These are phyloP conservation scores for Drosophila dunni DNA, from an alignment of 1,140 invertebrate species.

Conservation along the genomic window DNA sequence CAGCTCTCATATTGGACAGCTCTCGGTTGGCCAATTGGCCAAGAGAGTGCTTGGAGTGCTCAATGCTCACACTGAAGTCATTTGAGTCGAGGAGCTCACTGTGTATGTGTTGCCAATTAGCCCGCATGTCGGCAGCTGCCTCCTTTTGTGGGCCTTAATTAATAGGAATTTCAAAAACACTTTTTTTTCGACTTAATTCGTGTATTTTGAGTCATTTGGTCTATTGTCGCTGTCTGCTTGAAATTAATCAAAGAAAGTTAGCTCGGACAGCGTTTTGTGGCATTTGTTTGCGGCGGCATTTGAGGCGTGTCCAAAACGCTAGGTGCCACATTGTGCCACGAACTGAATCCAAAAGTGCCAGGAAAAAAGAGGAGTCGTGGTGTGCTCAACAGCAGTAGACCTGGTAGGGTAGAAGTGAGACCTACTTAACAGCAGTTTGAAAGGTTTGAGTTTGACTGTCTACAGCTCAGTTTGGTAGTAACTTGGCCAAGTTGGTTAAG, in stretches of 20 bases:
- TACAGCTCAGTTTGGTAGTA: no score
- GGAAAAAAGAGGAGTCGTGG: not conserved
- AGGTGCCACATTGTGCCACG: slow-evolving; percentile 50
- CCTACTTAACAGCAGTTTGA: no score
- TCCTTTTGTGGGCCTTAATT: slow-evolving; percentile 6
- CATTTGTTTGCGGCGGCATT: slow-evolving; percentile 26
- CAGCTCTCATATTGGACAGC: slow-evolving; percentile 32
- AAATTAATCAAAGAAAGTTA: slow-evolving; percentile 69
- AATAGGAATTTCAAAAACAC: slow-evolving; percentile 9
- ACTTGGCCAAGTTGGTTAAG: no score
- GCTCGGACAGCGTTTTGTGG: slow-evolving; percentile 20
- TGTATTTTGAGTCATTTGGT: slow-evolving; percentile 62
- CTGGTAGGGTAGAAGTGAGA: no score
- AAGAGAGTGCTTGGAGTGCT: not conserved
- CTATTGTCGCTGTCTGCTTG: slow-evolving; percentile 76
- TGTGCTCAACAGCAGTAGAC: no score
- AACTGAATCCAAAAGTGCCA: not conserved
- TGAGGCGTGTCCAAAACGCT: slow-evolving; percentile 42
- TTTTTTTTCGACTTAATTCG: no score
- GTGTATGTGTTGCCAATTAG: slow-evolving; percentile 58
- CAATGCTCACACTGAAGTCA: not conserved
- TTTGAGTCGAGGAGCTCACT: slow-evolving; percentile 16
- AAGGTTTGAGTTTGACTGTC: no score
- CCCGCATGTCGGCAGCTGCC: slow-evolving; percentile 6
- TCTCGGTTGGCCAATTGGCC: slow-evolving; percentile 4